A percentile compares a stretch with the other conserved stretches of the same genome.
Conservation (phyloP, 2,113 vertebrate species). For the Cryptomyrus ogoouensis region DNA sequence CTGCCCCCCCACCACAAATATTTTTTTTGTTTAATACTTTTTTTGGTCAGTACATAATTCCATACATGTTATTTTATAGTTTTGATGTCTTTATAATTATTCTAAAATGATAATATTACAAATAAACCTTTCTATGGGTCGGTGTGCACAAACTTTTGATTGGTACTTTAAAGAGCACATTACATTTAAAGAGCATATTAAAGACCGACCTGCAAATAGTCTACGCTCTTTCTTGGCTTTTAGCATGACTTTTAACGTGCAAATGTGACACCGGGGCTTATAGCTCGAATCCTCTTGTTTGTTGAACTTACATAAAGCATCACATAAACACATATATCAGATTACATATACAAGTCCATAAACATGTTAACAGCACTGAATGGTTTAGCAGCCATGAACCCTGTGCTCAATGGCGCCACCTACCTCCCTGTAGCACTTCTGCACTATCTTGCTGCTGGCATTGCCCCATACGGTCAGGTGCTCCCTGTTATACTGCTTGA, state of each 20-base stretch:
- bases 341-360: neutral
- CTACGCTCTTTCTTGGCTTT: neutral
- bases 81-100: neutral
- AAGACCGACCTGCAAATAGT: neutral
- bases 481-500: conserved; percentile 77
- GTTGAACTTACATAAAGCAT: neutral
- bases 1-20: neutral
- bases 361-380: neutral
- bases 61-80: neutral
- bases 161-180: neutral
- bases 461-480: conserved; percentile 94
- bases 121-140: neutral
- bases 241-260: neutral
- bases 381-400: neutral
- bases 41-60: neutral
- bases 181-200: neutral
- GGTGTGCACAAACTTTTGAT: neutral
- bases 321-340: neutral
- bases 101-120: neutral
- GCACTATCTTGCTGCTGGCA: conserved; percentile 75
- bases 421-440: conserved; percentile 92
- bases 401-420: neutral
- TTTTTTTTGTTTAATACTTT: no score
- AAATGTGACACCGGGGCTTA: neutral
- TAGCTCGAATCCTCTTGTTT: neutral